Percentiles rank a stretch among this genome's conserved stretches.
Evolutionary conservation across 2,797 vertebrate genomes (phyloP).

Genomic region (Sardinella longiceps): DNA sequence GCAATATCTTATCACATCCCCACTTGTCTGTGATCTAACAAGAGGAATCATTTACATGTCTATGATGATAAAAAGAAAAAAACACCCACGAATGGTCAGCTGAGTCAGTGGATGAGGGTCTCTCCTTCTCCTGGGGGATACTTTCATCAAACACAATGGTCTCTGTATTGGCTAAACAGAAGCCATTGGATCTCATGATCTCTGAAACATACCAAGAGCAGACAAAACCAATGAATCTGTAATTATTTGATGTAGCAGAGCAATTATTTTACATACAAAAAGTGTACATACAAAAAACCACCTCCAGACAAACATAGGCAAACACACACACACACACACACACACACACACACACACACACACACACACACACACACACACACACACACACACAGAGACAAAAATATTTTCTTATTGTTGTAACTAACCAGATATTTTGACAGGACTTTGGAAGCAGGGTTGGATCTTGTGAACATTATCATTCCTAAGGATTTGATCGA

Average conservation of each 20-base stretch:
- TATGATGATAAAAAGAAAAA: background rate
- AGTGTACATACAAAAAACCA: too few species aligned
- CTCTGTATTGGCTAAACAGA: conserved; percentile 97
- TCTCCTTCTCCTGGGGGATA: conserved; percentile 86
- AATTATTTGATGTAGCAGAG: too few species aligned
- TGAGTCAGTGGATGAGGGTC: conserved; percentile 85
- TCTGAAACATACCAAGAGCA: conserved; percentile 71
- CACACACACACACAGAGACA: background rate
- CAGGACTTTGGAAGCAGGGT: conserved; percentile 90
- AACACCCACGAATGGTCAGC: conserved; percentile 85
- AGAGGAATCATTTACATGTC: background rate
- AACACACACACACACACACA: background rate
- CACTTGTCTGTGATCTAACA: background rate
- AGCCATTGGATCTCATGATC: conserved; percentile 97
- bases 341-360: too few species aligned
- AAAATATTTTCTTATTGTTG: background rate
- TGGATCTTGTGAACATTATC: conserved; percentile 95
- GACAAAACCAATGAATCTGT: background rate
- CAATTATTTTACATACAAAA: too few species aligned
- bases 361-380: background rate
- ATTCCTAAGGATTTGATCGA: conserved; percentile 94
- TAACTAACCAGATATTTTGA: conserved; percentile 90
- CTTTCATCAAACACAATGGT: conserved; percentile 94
- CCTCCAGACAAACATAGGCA: background rate
- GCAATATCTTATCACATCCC: background rate